Evolutionary conservation across 53 echinoderm and acorn worm species (phyloP).

Genomic region (Arbacia lixula): DNA sequence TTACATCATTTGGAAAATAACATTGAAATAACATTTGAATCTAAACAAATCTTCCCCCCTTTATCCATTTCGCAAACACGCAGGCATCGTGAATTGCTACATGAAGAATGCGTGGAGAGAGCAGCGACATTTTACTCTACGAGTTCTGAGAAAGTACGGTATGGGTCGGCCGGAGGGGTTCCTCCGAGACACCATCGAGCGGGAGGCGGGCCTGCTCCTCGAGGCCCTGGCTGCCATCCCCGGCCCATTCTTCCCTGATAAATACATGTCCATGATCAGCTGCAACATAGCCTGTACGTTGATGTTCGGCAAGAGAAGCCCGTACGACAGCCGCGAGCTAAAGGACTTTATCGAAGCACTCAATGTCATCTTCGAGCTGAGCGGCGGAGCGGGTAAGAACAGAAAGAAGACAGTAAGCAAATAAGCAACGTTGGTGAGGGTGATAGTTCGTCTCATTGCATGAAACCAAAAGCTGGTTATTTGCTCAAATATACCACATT

Average conservation of each 20-base stretch:
- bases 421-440: too few species aligned
- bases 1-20: too few species aligned
- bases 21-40: too few species aligned
- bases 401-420: too few species aligned
- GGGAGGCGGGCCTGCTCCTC: slow-evolving; percentile 18
- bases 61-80: too few species aligned
- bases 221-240: slow-evolving; percentile 2
- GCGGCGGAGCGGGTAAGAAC: slow-evolving; percentile 8
- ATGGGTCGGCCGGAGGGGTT: slow-evolving; percentile 38
- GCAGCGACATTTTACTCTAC: slow-evolving; percentile 51
- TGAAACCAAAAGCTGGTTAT: too few species aligned
- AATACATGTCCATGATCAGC: slow-evolving; percentile 17
- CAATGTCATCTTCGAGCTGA: slow-evolving; percentile 22
- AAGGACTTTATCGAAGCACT: slow-evolving; percentile 29
- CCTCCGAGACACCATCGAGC: slow-evolving; percentile 22
- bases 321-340: slow-evolving; percentile 39
- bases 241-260: slow-evolving; percentile 34
- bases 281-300: slow-evolving; percentile 47
- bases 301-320: slow-evolving; percentile 33
- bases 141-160: slow-evolving; percentile 48
- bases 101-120: slow-evolving; percentile 59
- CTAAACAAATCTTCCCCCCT: too few species aligned
- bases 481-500: too few species aligned
- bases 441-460: too few species aligned
- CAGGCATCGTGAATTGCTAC: slow-evolving; percentile 23